Percentiles rank a stretch among this genome's conserved stretches.
Evolutionary conservation across 2,888 invertebrate species (phyloP).

Genomic region (Cheilosia scutellata): DNA sequence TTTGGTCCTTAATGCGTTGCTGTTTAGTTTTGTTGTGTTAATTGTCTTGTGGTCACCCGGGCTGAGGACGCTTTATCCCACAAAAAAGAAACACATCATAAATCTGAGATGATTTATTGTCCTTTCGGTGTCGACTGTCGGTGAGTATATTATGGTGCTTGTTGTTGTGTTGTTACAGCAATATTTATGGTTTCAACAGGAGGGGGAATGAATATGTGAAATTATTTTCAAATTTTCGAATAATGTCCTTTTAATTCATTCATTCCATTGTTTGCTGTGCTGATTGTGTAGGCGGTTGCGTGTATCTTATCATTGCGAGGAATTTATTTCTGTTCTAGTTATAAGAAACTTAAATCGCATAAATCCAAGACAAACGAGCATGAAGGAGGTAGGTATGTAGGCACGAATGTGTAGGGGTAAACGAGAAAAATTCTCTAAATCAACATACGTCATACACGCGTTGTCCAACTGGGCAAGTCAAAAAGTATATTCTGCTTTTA

Average conservation of each 20-base stretch:
- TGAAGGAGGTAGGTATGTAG: too few species aligned
- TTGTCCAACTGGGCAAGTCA: conserved; percentile 57
- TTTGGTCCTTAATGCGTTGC: conserved; percentile 68
- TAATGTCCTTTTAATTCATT: conserved; percentile 74
- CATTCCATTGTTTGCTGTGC: conserved; percentile 21
- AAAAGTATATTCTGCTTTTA: conserved; percentile 18
- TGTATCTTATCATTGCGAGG: conserved; percentile 64
- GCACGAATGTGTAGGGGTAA: conserved; percentile 1
- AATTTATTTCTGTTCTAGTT: conserved; percentile 74
- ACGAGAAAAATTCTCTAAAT: conserved; percentile 38
- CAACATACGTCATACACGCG: conserved; percentile 72
- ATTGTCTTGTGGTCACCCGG: conserved; percentile 72
- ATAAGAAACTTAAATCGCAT: conserved; percentile 55
- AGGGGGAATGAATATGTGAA: conserved; percentile 49
- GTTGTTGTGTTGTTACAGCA: conserved; percentile 59
- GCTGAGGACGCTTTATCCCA: conserved; percentile 61
- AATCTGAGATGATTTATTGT: conserved; percentile 73
- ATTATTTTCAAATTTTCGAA: conserved; percentile 72
- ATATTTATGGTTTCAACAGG: conserved; percentile 74
- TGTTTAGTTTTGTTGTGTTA: conserved; percentile 65
- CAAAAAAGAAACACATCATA: conserved; percentile 60
- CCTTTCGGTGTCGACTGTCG: conserved; percentile 26
- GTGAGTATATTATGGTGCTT: conserved; percentile 19
- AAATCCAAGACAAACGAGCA: conserved; percentile 41
- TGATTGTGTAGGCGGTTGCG: conserved; percentile 46